Evolutionary conservation across 2,113 vertebrate species (phyloP).

Genomic region (Eleginops maclovinus): DNA sequence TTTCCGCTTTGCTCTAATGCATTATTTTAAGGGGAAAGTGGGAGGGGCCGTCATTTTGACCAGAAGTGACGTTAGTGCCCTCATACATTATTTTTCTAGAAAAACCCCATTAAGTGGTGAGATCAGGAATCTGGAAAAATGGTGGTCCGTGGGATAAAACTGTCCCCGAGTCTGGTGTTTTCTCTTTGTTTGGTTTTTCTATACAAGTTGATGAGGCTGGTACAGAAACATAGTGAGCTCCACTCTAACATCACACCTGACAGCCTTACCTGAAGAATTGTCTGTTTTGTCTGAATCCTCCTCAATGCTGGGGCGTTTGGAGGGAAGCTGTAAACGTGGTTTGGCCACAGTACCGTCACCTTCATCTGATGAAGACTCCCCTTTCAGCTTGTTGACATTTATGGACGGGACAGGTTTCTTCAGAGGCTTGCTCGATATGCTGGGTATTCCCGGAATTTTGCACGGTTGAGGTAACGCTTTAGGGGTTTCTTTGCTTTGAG

Average conservation of each 20-base stretch:
- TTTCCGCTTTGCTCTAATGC: too few species aligned
- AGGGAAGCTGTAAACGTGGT: rapidly evolving
- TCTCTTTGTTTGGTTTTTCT: too few species aligned
- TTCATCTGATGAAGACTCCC: conserved; percentile 16
- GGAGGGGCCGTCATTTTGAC: too few species aligned
- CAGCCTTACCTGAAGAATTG: conserved; percentile 63
- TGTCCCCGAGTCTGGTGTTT: too few species aligned
- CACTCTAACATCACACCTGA: neutral
- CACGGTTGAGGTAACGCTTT: neutral
- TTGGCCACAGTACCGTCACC: rapidly evolving
- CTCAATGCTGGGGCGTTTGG: rapidly evolving
- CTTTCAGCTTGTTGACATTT: neutral
- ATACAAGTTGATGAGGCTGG: too few species aligned
- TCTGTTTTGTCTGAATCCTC: conserved; percentile 46
- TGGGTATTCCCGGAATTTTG: neutral
- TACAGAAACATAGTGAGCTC: neutral
- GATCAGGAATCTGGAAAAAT: too few species aligned
- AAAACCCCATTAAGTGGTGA: too few species aligned
- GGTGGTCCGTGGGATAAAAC: too few species aligned
- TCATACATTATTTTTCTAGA: too few species aligned
- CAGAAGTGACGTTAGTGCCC: too few species aligned
- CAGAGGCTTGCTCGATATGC: neutral
- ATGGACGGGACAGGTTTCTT: neutral
- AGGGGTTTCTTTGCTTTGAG: neutral
- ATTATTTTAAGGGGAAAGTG: too few species aligned